Evolutionary conservation across 2,888 invertebrate genomes (phyloP), one percentile per base, ranked within the genome.

Genomic region (Pristionchus arcanus): DNA sequence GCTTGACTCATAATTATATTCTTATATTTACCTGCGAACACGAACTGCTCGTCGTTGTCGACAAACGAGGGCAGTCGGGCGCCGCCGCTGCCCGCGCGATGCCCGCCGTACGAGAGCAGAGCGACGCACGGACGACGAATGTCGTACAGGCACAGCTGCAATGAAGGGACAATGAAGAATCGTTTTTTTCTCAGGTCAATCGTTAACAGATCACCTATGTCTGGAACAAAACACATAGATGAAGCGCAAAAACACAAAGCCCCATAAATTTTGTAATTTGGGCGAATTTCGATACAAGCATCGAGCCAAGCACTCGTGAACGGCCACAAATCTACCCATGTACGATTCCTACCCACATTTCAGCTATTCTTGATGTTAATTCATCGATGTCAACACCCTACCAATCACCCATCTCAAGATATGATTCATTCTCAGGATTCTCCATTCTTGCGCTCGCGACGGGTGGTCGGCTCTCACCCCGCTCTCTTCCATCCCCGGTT

Each of bases 131-230:
- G 88, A n/a, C 66, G 55, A 42, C 88, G 88, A 55, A 77, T 88
- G 77, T 88, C 88, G 66, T 74, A 88, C 28, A 88, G 88, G 19
- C 55, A 77, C 49, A 88, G n/a, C 88, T 88, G 71, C 49, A 88
- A 34, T 3, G n/a, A 37, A 4, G 21, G 4, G 5, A 74, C 9
- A 9, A 42, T 42, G n/a, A n/a, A n/a, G n/a, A n/a, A n/a, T n/a
- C n/a, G n/a, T n/a, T n/a, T n/a, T n/a, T n/a, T n/a, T n/a, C n/a
- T n/a, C n/a, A n/a, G n/a, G n/a, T n/a, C n/a, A n/a, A n/a, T n/a
- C n/a, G n/a, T n/a, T n/a, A n/a, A n/a, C n/a, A n/a, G n/a, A n/a
- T n/a, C n/a, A n/a, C n/a, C n/a, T n/a, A n/a, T n/a, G n/a, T n/a
- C n/a, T n/a, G n/a, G n/a, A n/a, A n/a, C n/a, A n/a, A n/a, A n/a